These are phyloP conservation scores for Cheilinus undulatus DNA, from an alignment of 2,113 vertebrate genomes.

Conservation along the genomic window DNA sequence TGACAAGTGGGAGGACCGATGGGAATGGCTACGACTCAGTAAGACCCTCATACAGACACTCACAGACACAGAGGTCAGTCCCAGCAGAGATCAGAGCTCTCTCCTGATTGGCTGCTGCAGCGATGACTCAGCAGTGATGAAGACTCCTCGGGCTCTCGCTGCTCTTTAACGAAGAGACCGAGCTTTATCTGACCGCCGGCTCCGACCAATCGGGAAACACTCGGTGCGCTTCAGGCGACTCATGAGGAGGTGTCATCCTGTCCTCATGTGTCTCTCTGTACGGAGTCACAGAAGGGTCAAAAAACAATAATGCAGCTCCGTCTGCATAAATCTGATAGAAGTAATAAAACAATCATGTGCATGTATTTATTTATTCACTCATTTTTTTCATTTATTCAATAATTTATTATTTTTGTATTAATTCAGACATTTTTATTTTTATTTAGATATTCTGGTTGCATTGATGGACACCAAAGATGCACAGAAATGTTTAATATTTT, in stretches of 20 bases:
- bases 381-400: too few species aligned
- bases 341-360: too few species aligned
- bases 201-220: constrained; percentile 3
- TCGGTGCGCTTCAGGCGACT: not conserved
- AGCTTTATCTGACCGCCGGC: not conserved
- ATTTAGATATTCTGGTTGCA: too few species aligned
- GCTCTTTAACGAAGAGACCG: not conserved
- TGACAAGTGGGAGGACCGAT: constrained; percentile 98
- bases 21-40: constrained; percentile 99
- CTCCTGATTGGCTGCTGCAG: not conserved
- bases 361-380: too few species aligned
- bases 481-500: too few species aligned
- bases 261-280: too few species aligned
- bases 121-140: not conserved
- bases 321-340: too few species aligned
- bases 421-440: too few species aligned
- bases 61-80: constrained; percentile 19
- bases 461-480: too few species aligned
- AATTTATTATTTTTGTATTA: too few species aligned
- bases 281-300: too few species aligned
- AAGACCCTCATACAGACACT: constrained; percentile 63
- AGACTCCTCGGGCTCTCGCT: not conserved
- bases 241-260: not conserved
- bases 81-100: not conserved
- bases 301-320: too few species aligned